phyloP scores from a whole-genome alignment of 1,140 invertebrate genomes.

The Zaprionus ghesquierei region DNA sequence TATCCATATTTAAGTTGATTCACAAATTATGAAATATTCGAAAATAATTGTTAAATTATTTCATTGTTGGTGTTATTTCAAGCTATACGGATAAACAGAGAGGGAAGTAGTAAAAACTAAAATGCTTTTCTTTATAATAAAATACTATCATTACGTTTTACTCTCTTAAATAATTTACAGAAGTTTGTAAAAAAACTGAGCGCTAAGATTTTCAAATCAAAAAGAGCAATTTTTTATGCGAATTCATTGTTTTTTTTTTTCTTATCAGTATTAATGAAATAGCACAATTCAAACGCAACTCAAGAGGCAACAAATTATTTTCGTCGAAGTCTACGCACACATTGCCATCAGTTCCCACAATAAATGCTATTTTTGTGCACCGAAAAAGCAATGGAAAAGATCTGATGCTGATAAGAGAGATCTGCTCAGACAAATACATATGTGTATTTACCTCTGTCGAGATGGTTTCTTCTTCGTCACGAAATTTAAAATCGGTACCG shows the following conservation, averaged over 20 bases:
- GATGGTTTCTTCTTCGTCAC: constrained; percentile 68
- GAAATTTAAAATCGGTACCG: constrained; percentile 64
- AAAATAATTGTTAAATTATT: not conserved
- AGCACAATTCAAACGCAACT: not conserved
- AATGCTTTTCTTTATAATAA: too few species aligned
- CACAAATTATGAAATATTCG: not conserved
- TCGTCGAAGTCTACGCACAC: not conserved
- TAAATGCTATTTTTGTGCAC: not conserved
- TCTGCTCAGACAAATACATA: not conserved
- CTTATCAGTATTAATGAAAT: not conserved
- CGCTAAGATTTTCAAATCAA: too few species aligned
- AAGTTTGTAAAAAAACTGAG: too few species aligned
- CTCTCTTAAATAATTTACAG: too few species aligned
- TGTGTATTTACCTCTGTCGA: constrained; percentile 65
- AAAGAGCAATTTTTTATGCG: too few species aligned
- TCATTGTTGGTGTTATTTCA: too few species aligned
- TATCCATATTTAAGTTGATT: not conserved
- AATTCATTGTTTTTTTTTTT: not conserved
- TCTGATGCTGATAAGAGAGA: not conserved
- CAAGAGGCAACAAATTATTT: not conserved
- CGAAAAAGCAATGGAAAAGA: not conserved
- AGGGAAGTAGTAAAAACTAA: too few species aligned
- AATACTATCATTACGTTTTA: too few species aligned
- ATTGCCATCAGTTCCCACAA: not conserved
- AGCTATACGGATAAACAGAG: too few species aligned